Conservation (phyloP, 2,113 vertebrate genomes). For the Gadus chalcogrammus region DNA sequence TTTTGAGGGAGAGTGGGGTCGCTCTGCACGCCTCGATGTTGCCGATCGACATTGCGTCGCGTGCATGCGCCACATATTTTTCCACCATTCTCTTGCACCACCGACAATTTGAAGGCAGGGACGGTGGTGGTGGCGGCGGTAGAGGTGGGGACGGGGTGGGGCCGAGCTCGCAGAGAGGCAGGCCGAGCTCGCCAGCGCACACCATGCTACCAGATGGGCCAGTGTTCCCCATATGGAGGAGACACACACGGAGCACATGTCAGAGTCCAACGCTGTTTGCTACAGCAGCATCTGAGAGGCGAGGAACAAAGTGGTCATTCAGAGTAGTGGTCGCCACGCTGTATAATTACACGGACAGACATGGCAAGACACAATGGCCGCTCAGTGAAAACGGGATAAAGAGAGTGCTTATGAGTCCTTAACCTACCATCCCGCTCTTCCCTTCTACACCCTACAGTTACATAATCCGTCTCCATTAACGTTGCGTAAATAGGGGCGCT, state of each 20-base stretch:
- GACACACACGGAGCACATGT: conserved; percentile 69
- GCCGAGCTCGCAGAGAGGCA: conserved; percentile 50
- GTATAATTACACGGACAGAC: conserved; percentile 87
- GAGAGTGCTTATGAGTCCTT: conserved; percentile 82
- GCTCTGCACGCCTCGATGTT: too few relatives aligned
- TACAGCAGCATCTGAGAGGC: conserved; percentile 72
- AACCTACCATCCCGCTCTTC: conserved; percentile 57
- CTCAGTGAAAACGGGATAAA: conserved; percentile 88
- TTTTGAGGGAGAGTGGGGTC: too few relatives aligned
- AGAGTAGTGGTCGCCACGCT: conserved; percentile 72
- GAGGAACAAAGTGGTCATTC: conserved; percentile 91
- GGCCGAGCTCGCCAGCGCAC: conserved; percentile 60
- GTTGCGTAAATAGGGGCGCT: conserved; percentile 25
- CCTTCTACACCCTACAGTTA: conserved; percentile 38
- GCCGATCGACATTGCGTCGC: conserved; percentile 2
- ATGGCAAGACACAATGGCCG: conserved; percentile 89
- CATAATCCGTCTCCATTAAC: conserved; percentile 40
- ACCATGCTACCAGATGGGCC: conserved; percentile 70
- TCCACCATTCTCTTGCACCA: conserved; percentile 41
- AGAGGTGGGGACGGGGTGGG: not conserved
- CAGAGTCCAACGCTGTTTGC: conserved; percentile 71
- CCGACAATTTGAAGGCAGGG: conserved; percentile 42
- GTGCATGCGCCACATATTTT: conserved; percentile 28
- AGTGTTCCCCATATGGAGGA: conserved; percentile 69
- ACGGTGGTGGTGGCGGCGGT: conserved; percentile 2